These are phyloP conservation scores for Puffinus mauretanicus DNA, from an alignment of 2,113 vertebrate genomes.

Conservation along the genomic window DNA sequence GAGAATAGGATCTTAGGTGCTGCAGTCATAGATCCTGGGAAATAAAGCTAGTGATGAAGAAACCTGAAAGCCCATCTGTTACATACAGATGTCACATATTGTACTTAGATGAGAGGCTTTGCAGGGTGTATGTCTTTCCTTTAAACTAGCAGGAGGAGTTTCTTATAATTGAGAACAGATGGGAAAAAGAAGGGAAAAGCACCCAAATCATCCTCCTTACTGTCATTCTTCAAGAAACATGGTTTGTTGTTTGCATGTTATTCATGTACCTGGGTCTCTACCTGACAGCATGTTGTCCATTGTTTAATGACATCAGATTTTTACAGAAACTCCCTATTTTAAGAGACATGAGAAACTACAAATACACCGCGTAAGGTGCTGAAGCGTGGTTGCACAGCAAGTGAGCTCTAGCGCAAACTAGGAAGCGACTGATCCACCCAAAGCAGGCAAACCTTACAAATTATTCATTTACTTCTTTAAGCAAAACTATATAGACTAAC, in stretches of 20 bases:
- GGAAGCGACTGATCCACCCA: not conserved
- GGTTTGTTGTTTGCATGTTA: not conserved
- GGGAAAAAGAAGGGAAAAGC: conserved; percentile 48
- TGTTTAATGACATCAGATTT: conserved; percentile 17
- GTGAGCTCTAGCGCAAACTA: not conserved
- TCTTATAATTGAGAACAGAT: conserved; percentile 72
- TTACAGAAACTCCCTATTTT: not conserved
- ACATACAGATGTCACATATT: conserved; percentile 74
- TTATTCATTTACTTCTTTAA: not conserved
- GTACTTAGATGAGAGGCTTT: conserved; percentile 59
- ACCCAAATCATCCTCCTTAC: conserved; percentile 45
- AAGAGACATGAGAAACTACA: not conserved
- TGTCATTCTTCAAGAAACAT: conserved; percentile 36
- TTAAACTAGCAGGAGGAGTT: conserved; percentile 66
- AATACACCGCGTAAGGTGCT: not conserved
- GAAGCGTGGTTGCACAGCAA: not conserved
- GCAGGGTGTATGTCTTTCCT: conserved; percentile 50
- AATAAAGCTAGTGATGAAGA: conserved; percentile 65
- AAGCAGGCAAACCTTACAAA: not conserved
- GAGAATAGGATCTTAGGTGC: conserved; percentile 48
- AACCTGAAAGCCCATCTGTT: conserved; percentile 74
- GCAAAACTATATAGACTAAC: not conserved
- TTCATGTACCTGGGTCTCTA: not conserved
- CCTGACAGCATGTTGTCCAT: not conserved
- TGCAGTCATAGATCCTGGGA: conserved; percentile 55